A percentile compares a stretch with the other conserved stretches of the same genome.
Conservation (phyloP, 2,113 vertebrate species). For the Thinocorus orbignyianus region DNA sequence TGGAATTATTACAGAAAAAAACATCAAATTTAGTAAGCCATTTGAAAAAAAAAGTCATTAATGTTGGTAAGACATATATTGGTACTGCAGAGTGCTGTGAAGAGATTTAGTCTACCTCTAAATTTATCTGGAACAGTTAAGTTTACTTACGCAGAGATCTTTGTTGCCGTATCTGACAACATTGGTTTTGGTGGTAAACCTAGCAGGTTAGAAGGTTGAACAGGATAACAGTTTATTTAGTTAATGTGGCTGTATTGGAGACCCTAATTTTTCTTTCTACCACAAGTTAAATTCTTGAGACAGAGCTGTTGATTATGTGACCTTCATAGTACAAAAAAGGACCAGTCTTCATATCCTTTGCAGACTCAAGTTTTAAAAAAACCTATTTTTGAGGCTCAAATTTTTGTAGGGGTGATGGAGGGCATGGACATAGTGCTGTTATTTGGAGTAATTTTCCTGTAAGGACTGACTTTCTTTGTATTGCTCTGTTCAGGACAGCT, state of each 20-base stretch:
- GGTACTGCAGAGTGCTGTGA: background rate
- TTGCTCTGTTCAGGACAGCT: background rate
- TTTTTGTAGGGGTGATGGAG: background rate
- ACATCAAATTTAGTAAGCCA: background rate
- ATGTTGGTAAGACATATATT: background rate
- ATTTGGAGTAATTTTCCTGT: background rate
- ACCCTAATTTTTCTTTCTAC: background rate
- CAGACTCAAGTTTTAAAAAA: background rate
- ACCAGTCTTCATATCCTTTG: background rate
- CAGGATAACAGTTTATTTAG: background rate
- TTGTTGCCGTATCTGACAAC: background rate
- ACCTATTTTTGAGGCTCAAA: background rate
- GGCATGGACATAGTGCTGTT: background rate
- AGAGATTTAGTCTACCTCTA: background rate
- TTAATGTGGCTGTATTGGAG: background rate
- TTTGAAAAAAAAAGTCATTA: background rate
- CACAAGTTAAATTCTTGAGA: background rate
- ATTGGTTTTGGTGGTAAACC: background rate
- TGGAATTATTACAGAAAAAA: background rate
- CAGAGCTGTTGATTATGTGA: background rate
- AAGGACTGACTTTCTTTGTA: background rate
- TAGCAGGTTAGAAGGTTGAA: background rate
- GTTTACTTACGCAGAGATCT: background rate
- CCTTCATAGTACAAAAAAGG: background rate
- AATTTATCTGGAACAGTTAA: background rate